Evolutionary conservation across 2,113 vertebrate species (phyloP), one percentile per base, ranked within the genome.

Genomic region (Balaeniceps rex): DNA sequence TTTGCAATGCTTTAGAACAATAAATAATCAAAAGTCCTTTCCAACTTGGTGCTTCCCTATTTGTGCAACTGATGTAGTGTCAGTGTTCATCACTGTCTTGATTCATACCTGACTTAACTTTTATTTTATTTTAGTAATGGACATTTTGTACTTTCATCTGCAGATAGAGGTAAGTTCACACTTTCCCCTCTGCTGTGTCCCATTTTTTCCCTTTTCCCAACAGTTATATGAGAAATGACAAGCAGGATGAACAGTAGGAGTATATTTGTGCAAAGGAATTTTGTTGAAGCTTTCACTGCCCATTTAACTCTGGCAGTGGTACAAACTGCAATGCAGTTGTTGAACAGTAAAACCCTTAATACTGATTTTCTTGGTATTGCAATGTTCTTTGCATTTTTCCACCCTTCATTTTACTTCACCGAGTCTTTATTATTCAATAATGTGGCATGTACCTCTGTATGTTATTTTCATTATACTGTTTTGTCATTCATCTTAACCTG

Each of bases 381-480:
- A 40, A 46, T 8, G 10, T 36, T 86, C 22, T 87, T 42, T 76
- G 24, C 15, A 18, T 75, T 87, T 94, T 83, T 26, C 28, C 40
- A 77, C 33, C 25, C 9, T 42, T 60, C 25, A 36, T 60, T 83
- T 88, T 57, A 55, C 9, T 34, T 19, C 25, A 33, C 47, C 29
- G 77, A 44, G 3, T 76, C 15, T 85, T 81, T 76, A 17, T 9
- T 36, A 21, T 42, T 80, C 38, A 40, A 2, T n/a, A 47, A 58
- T 1, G 0, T 11, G 31, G 6, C 60, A 28, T 1, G 3, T 46
- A 40, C 11, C 29, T 65, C 1, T 2, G 9, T 26, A 14, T 25
- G 29, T n/a, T 70, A 8, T 70, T 78, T 70, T 58, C 26, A 42
- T 52, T 1, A 4, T 22, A 14, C 44, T 57, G 7, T 19, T 83